Evolutionary conservation across 2,888 invertebrate genomes (phyloP).

Genomic region (Syrphus vitripennis): DNA sequence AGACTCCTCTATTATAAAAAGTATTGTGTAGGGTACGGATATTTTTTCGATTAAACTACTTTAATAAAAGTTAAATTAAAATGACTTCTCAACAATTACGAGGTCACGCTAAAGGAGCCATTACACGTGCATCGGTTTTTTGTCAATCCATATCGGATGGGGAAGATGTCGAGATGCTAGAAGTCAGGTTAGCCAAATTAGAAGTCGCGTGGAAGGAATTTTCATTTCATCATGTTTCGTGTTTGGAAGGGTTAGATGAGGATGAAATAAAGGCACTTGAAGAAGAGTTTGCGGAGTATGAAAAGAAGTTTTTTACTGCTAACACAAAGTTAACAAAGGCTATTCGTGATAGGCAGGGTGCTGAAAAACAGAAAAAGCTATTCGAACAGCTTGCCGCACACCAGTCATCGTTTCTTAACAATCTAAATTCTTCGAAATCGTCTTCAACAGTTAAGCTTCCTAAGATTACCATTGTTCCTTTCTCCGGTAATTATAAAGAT

Average conservation of each 20-base stretch:
- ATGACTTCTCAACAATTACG: background rate
- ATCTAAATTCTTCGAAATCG: background rate
- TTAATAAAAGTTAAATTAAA: background rate
- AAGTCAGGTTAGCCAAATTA: background rate
- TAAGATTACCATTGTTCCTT: background rate
- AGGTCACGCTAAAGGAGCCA: background rate
- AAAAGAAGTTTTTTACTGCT: background rate
- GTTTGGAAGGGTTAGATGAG: background rate
- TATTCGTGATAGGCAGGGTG: background rate
- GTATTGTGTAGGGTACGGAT: background rate
- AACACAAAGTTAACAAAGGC: background rate
- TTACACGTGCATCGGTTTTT: background rate
- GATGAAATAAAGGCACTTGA: background rate
- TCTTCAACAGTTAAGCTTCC: background rate
- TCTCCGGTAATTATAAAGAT: background rate
- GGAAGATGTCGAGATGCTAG: background rate
- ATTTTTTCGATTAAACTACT: background rate
- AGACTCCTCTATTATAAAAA: too few species aligned
- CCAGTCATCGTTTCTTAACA: background rate
- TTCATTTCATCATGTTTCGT: background rate
- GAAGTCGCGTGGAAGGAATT: background rate
- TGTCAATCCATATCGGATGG: background rate
- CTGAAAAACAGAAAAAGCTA: background rate
- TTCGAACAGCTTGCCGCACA: background rate
- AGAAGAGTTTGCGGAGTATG: background rate